These are phyloP conservation scores for Ametastegia equiseti DNA, from an alignment of 2,888 invertebrate species.

Conservation along the genomic window DNA sequence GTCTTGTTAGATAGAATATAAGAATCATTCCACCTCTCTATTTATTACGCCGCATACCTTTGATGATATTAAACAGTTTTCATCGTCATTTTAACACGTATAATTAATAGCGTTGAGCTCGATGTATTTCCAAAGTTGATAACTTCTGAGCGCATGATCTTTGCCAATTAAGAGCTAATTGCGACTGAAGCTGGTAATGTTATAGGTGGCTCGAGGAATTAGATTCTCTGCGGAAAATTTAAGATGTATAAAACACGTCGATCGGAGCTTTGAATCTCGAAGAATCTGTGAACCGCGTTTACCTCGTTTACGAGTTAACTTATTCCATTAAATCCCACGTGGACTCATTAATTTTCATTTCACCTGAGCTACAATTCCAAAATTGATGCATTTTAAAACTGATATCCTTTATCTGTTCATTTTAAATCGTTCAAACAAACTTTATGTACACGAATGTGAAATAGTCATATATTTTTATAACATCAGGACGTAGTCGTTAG, in stretches of 20 bases:
- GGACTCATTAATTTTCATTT: not conserved
- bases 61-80: constrained; percentile 47
- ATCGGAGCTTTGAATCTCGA: not conserved
- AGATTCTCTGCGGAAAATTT: not conserved
- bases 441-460: constrained; percentile 26
- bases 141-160: not conserved
- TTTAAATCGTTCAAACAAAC: not conserved
- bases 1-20: constrained; percentile 31
- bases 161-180: not conserved
- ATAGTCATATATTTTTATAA: constrained; percentile 35
- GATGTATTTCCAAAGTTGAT: not conserved
- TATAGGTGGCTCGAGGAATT: not conserved
- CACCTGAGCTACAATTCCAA: not conserved
- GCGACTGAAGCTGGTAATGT: not conserved
- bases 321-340: not conserved
- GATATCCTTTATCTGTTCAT: not conserved
- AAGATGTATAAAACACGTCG: not conserved
- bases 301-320: not conserved
- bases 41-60: constrained; percentile 55
- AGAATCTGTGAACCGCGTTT: not conserved
- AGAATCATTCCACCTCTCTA: constrained; percentile 62
- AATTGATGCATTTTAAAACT: not conserved
- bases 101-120: not conserved
- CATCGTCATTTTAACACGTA: constrained; percentile 25
- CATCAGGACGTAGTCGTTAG: not conserved